Evolutionary conservation across 2,113 vertebrate genomes (phyloP), one percentile per base, ranked within the genome.

Genomic region (Salminus brasiliensis): DNA sequence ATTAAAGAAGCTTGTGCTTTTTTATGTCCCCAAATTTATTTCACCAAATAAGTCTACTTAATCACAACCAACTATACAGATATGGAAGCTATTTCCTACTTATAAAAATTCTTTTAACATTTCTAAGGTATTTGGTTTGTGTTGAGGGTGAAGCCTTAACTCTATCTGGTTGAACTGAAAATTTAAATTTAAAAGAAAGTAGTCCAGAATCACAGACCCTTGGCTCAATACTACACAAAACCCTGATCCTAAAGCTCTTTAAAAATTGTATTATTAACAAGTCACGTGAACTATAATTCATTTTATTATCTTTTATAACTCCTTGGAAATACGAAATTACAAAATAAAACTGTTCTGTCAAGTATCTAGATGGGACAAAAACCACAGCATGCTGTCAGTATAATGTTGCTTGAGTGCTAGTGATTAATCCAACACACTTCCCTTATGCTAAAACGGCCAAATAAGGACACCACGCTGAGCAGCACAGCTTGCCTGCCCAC

Each of bases 351-450:
- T 25, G 53, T 7, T 8, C 25, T 59, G 55, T 5, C n/a, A 27
- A 27, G 23, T 59, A 59, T 13, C 11, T 7, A 27, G 55, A 57
- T 27, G 12, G 23, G 5, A 30, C 2, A 30, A 16, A 60, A 60
- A 12, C 8, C 57, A 13, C 57, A 60, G 25, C 57, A 60, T 12
- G 57, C 27, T 30, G 27, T 60, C 57, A 15, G 12, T 16, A 60
- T 60, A 60, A 30, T 60, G 57, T 29, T 60, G 57, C 27, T 13
- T 60, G 57, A 60, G 27, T 25, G n/a, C 10, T 3, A 30, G 27
- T 29, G 43, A 29, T 60, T 30, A 60, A 30, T 60, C 57, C 57
- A 60, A 30, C 57, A 60, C 57, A 60, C 57, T 60, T 60, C 25
- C 25, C 55, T 27, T 4, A 23, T 25, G 55, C 55, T 8, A 27